Conservation (phyloP, 2,888 invertebrate genomes). For the Pycnomerus fuliginosus region DNA sequence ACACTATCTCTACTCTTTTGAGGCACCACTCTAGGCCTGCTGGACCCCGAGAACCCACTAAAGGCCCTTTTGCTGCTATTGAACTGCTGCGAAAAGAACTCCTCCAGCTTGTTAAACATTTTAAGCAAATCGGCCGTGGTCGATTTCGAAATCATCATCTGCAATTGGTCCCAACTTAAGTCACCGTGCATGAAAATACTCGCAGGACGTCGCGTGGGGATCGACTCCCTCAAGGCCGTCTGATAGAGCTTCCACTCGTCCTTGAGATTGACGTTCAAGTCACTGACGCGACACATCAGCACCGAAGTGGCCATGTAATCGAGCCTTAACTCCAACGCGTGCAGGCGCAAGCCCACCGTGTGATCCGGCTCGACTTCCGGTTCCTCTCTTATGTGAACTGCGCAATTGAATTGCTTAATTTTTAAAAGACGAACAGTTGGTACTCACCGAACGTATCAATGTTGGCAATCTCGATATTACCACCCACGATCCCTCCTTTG, state of each 20-base stretch:
- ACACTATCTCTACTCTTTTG: slow-evolving; percentile 14
- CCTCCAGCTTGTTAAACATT: slow-evolving; percentile 94
- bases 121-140: slow-evolving; percentile 96
- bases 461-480: slow-evolving; percentile 86
- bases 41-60: slow-evolving; percentile 47
- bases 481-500: slow-evolving; percentile 96
- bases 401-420: too few relatives aligned
- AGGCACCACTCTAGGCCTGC: slow-evolving; percentile 40
- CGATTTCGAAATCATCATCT: slow-evolving; percentile 94
- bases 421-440: background rate
- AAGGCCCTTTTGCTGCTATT: slow-evolving; percentile 93
- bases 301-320: slow-evolving; percentile 99
- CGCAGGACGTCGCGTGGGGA: slow-evolving; percentile 74
- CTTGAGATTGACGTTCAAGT: slow-evolving; percentile 73
- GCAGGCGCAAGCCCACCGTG: slow-evolving; percentile 76
- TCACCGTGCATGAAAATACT: slow-evolving; percentile 91
- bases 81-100: slow-evolving; percentile 98
- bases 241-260: slow-evolving; percentile 84
- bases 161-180: slow-evolving; percentile 92
- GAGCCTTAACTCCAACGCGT: slow-evolving; percentile 84
- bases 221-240: slow-evolving; percentile 51
- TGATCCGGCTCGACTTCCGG: slow-evolving; percentile 88
- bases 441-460: slow-evolving; percentile 76
- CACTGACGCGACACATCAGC: slow-evolving; percentile 85
- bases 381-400: slow-evolving; percentile 88